Base-by-base conservation (phyloP, 2,888 invertebrate species). In the Oscheius myriophilus region DNA sequence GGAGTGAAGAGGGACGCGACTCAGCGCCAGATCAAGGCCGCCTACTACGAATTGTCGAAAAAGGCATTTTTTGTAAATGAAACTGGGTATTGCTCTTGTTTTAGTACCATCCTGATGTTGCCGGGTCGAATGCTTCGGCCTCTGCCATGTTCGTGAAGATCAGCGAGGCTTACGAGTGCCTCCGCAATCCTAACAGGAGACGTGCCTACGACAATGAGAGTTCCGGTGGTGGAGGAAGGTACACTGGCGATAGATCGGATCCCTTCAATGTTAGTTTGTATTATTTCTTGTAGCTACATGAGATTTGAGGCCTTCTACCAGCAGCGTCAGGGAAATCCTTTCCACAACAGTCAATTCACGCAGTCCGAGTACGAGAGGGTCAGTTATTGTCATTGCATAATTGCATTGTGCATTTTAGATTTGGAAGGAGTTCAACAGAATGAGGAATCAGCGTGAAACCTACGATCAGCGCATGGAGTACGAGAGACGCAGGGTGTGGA, bases 341-440 rank as follows among this genome's bases (percentile, higher is more conserved):
- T 68, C 41, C 63, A 68, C 25, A 63, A 41, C 49, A 33, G 42
- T 39, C 62, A 62, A 46, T 68, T 55, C 26, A 68, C 63, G 12
- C 55, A 68, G 55, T 45, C 43, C 7, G 68, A 68, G 41, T 68
- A 53, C 46, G 49, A 63, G 26, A 41, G 68, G 46, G 68, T 68
- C 12, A 12, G 55, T 21, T 18, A n/a, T 3, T 9, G 18, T 18
- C 14, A 12, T 25, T 45, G 21, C n/a, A 61, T 14, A 61, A 16
- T 16, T 9, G 9, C 0, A 14, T 18, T 39, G 25, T 67, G n/a
- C n/a, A n/a, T n/a, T 42, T 71, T 65, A 21, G 73, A 73, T 68
- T 59, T 77, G 26, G 74, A 70, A 54, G 63, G 65, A 57, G 53
- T 77, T 63, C 73, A 73, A 64, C 69, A 66, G 51, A 45, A 9